Conservation (phyloP, 1,140 invertebrate genomes). For the Aporrectodea caliginosa region DNA sequence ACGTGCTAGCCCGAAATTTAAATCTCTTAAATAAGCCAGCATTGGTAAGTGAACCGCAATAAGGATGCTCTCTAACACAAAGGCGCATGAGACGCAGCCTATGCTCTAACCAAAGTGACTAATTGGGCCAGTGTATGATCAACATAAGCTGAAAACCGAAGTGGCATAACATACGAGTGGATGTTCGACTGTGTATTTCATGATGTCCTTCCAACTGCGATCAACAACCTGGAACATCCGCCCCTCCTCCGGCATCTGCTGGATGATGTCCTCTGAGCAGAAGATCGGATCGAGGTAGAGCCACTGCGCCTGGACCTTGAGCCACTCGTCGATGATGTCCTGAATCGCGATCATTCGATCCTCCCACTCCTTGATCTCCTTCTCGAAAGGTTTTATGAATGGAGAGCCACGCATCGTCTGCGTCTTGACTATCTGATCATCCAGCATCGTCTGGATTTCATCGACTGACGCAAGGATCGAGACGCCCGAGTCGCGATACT, state of each 20-base stretch:
- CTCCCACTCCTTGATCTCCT: slow-evolving; percentile 61
- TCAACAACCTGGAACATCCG: slow-evolving; percentile 54
- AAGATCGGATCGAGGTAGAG: slow-evolving; percentile 58
- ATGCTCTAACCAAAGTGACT: too few relatives aligned
- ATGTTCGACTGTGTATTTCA: slow-evolving; percentile 51
- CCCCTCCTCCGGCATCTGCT: slow-evolving; percentile 57
- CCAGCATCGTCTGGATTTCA: slow-evolving; percentile 55
- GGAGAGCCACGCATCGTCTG: slow-evolving; percentile 57
- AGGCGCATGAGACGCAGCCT: too few relatives aligned
- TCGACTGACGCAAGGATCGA: slow-evolving; percentile 55
- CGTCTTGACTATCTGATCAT: slow-evolving; percentile 57
- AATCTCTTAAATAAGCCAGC: too few relatives aligned
- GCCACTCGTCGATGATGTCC: slow-evolving; percentile 55
- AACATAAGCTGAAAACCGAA: too few relatives aligned
- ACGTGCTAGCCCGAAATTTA: too few relatives aligned
- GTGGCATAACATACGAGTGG: slow-evolving; percentile 45
- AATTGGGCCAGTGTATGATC: too few relatives aligned
- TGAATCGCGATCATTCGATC: slow-evolving; percentile 57
- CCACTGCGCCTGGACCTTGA: slow-evolving; percentile 59
- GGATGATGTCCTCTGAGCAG: slow-evolving; percentile 56
- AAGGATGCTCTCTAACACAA: too few relatives aligned
- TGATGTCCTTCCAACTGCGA: slow-evolving; percentile 55
- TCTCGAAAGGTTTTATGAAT: slow-evolving; percentile 58
- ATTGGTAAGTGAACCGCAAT: too few relatives aligned
- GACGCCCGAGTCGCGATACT: slow-evolving; percentile 61